A percentile compares a stretch with the other conserved stretches of the same genome.
Evolutionary conservation across 1,140 invertebrate genomes (phyloP).

Genomic region (Musca domestica): DNA sequence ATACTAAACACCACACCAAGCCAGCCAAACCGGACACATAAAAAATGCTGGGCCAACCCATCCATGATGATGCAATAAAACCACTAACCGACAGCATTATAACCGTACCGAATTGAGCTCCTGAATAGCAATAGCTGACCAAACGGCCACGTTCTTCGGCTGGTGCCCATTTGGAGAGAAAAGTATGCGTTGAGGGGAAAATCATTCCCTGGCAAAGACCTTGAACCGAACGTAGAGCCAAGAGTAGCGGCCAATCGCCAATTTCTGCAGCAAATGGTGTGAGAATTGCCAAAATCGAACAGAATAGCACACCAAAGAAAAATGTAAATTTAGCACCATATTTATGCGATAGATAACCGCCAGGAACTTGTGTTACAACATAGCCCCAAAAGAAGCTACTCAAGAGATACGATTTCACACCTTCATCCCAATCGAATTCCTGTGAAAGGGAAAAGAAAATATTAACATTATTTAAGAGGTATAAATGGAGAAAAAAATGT

Average conservation of each 20-base stretch:
- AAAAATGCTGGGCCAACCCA: slow-evolving; percentile 78
- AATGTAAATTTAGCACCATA: slow-evolving; percentile 63
- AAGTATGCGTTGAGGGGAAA: slow-evolving; percentile 75
- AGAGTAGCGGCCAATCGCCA: slow-evolving; percentile 61
- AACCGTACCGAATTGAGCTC: slow-evolving; percentile 73
- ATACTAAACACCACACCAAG: slow-evolving; percentile 63
- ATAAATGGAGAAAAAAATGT: too few relatives aligned
- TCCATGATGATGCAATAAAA: slow-evolving; percentile 60
- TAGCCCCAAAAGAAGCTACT: slow-evolving; percentile 69
- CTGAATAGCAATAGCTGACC: slow-evolving; percentile 63
- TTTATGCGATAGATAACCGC: slow-evolving; percentile 65
- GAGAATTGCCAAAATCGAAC: slow-evolving; percentile 56
- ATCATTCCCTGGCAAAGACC: slow-evolving; percentile 79
- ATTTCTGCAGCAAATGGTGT: slow-evolving; percentile 52
- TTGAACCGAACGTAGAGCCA: slow-evolving; percentile 65
- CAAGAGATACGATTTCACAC: slow-evolving; percentile 55
- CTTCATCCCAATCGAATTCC: slow-evolving; percentile 47
- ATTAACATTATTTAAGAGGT: too few relatives aligned
- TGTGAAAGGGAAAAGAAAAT: too few relatives aligned
- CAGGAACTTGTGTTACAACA: slow-evolving; percentile 62
- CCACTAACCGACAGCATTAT: slow-evolving; percentile 65
- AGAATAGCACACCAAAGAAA: slow-evolving; percentile 42
- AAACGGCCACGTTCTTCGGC: slow-evolving; percentile 60
- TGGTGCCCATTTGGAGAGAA: slow-evolving; percentile 78
- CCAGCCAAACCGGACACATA: slow-evolving; percentile 71